These are phyloP conservation scores for Acanthosepion pharaonis DNA, from an alignment of 2,888 invertebrate species.

Conservation along the genomic window DNA sequence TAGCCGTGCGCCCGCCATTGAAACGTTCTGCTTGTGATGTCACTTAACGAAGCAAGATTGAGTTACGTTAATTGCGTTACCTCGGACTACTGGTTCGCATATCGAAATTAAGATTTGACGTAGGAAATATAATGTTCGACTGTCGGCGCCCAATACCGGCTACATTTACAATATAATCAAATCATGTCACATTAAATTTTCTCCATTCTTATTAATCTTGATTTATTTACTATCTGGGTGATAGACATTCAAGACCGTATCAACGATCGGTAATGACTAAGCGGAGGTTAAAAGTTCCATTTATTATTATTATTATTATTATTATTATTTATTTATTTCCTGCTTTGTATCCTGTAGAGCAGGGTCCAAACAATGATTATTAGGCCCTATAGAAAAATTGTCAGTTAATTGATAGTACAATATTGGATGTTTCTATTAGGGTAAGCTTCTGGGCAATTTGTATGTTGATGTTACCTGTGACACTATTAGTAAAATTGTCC, in stretches of 20 bases:
- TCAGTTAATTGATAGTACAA: no score
- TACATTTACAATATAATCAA: constrained; percentile 21
- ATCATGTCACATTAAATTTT: constrained; percentile 23
- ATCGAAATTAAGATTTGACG: constrained; percentile 17
- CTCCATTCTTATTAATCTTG: neutral
- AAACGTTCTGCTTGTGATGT: neutral
- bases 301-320: neutral
- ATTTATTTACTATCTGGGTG: neutral
- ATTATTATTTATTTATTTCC: no score
- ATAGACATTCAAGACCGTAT: neutral
- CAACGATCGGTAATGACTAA: neutral
- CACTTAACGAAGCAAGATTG: neutral
- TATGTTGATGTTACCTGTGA: no score
- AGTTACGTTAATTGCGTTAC: constrained; percentile 33
- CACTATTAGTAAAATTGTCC: no score
- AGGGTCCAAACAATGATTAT: no score
- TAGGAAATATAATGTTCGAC: neutral
- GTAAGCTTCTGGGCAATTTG: no score
- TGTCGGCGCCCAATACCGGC: neutral
- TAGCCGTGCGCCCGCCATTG: neutral
- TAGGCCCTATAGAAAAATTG: no score
- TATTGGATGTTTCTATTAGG: no score
- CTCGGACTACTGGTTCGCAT: neutral
- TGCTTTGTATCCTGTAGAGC: no score
- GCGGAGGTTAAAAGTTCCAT: neutral